phyloP scores from a whole-genome alignment of 2,797 vertebrate genomes.

The Mus minutoides region DNA sequence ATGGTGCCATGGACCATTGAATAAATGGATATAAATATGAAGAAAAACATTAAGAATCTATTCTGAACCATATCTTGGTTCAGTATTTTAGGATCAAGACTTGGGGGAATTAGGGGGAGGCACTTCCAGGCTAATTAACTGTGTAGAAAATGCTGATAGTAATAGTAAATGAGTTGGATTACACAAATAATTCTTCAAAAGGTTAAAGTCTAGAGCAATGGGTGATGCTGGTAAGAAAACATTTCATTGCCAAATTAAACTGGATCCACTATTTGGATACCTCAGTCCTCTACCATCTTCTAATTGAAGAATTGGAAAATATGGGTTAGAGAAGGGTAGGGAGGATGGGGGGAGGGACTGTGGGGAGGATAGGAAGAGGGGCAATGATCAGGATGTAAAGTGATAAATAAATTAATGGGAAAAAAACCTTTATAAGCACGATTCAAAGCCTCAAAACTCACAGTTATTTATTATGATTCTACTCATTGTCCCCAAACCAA shows the following conservation, averaged over 20 bases:
- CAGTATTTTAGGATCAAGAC: neutral
- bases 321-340: neutral
- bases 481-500: neutral
- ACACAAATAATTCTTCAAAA: neutral
- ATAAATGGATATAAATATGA: neutral
- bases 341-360: neutral
- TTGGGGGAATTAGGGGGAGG: neutral
- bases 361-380: neutral
- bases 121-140: neutral
- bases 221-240: neutral
- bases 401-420: neutral
- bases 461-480: neutral
- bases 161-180: neutral
- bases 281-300: neutral
- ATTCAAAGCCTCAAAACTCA: neutral
- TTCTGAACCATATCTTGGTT: neutral
- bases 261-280: neutral
- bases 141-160: neutral
- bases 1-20: neutral
- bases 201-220: neutral
- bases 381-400: neutral
- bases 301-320: neutral
- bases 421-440: neutral
- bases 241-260: conserved; percentile 23
- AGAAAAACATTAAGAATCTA: neutral